Conservation (phyloP, 2,888 invertebrate genomes). For the Drosophila suboccidentalis region DNA sequence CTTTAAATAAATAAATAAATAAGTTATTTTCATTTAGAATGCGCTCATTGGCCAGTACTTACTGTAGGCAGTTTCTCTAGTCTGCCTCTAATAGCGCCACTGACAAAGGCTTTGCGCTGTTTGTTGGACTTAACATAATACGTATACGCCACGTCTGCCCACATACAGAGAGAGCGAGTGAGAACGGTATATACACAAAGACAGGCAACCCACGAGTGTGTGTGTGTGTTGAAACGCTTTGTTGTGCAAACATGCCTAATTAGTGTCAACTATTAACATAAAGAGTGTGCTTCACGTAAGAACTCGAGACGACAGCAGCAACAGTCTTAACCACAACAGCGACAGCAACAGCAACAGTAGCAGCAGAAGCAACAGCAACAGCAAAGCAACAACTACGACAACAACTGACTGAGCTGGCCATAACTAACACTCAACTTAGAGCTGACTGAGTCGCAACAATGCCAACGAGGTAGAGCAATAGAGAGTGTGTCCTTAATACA, state of each 20-base stretch:
- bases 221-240: slow-evolving; percentile 56
- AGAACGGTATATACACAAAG: neutral
- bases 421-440: slow-evolving; percentile 72
- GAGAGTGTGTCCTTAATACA: slow-evolving; percentile 55
- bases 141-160: slow-evolving; percentile 43
- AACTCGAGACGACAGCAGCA: slow-evolving; percentile 74
- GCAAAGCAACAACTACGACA: slow-evolving; percentile 12
- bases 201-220: neutral
- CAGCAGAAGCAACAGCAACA: slow-evolving; percentile 15
- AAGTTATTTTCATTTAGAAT: neutral
- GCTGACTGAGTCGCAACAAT: slow-evolving; percentile 69
- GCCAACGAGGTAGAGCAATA: slow-evolving; percentile 22
- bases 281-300: slow-evolving; percentile 79
- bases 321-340: slow-evolving; percentile 29
- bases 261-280: slow-evolving; percentile 81
- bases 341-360: slow-evolving; percentile 20
- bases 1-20: neutral
- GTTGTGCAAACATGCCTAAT: slow-evolving; percentile 80
- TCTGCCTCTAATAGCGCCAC: slow-evolving; percentile 40
- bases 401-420: slow-evolving; percentile 63
- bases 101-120: slow-evolving; percentile 68
- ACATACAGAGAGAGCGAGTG: slow-evolving; percentile 13
- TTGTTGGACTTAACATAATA: slow-evolving; percentile 60
- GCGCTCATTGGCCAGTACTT: neutral
- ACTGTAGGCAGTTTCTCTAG: slow-evolving; percentile 26